phyloP scores from a whole-genome alignment of 2,797 vertebrate genomes.

The Triplophysa bombifrons region DNA sequence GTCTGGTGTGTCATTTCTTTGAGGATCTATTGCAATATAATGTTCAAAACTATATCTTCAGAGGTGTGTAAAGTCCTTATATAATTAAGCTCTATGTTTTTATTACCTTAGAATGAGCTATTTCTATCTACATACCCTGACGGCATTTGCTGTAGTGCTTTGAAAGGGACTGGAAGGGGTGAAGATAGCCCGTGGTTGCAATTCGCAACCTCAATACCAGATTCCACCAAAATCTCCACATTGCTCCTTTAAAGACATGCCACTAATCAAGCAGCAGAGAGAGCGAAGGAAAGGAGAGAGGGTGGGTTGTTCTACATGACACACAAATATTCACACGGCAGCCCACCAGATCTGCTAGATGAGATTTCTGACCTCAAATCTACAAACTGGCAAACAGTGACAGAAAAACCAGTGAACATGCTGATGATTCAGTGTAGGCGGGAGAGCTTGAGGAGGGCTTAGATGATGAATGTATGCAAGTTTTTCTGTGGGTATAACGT shows the following conservation, averaged over 20 bases:
- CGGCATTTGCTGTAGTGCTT: too few species aligned
- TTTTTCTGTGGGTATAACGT: constrained; percentile 11
- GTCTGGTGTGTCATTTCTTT: too few species aligned
- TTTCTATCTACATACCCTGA: too few species aligned
- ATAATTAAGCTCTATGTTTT: too few species aligned
- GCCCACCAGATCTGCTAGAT: constrained; percentile 23
- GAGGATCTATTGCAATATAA: too few species aligned
- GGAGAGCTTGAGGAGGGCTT: not conserved
- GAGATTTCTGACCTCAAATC: constrained; percentile 23
- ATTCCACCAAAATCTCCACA: too few species aligned
- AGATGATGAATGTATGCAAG: constrained; percentile 12
- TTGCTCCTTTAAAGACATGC: not conserved
- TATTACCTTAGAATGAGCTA: too few species aligned
- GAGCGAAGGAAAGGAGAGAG: constrained; percentile 9
- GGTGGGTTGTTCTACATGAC: not conserved
- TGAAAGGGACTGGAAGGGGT: too few species aligned
- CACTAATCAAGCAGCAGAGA: not conserved
- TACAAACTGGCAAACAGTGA: constrained; percentile 12
- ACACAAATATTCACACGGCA: constrained; percentile 1
- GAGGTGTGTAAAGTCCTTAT: too few species aligned
- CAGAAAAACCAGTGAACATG: constrained; percentile 25
- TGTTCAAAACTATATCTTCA: too few species aligned
- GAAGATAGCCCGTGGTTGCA: too few species aligned
- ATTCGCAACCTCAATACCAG: too few species aligned
- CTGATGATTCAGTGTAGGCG: constrained; percentile 11